phyloP scores from a whole-genome alignment of 2,888 invertebrate species.

The Lepidocyrtinus sp. region DNA sequence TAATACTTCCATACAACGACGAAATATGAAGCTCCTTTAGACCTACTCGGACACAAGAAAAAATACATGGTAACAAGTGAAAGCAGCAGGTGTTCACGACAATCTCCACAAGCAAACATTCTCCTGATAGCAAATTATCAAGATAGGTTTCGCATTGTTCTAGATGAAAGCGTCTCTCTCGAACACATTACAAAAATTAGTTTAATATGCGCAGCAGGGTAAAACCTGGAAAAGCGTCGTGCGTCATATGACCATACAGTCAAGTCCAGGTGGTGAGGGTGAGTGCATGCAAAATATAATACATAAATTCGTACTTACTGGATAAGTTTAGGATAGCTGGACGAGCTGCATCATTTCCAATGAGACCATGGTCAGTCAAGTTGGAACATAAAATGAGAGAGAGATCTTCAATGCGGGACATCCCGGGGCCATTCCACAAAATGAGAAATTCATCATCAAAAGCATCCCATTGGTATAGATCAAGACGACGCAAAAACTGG shows the following conservation, averaged over 20 bases:
- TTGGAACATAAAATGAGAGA: constrained; percentile 51
- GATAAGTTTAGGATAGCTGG: constrained; percentile 45
- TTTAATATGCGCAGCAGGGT: neutral
- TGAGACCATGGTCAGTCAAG: constrained; percentile 47
- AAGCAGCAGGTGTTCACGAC: neutral
- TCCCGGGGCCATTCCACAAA: constrained; percentile 43
- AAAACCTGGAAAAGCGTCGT: neutral
- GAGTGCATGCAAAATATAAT: no score
- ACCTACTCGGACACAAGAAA: constrained; percentile 22
- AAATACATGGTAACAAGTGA: constrained; percentile 6
- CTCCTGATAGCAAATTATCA: neutral
- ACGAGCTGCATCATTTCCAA: constrained; percentile 29
- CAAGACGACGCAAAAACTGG: constrained; percentile 48
- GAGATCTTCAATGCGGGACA: constrained; percentile 39
- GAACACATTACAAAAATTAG: constrained; percentile 34
- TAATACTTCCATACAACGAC: constrained; percentile 55
- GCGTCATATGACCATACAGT: no score
- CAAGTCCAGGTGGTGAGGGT: neutral
- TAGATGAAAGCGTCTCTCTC: neutral
- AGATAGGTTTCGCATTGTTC: neutral
- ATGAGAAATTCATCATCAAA: constrained; percentile 55
- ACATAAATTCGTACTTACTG: constrained; percentile 29
- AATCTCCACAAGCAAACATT: neutral
- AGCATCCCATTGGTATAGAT: constrained; percentile 60
- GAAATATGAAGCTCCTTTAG: constrained; percentile 55